Base-by-base conservation (phyloP, 2,888 invertebrate species). In the Melanotus villosus region DNA sequence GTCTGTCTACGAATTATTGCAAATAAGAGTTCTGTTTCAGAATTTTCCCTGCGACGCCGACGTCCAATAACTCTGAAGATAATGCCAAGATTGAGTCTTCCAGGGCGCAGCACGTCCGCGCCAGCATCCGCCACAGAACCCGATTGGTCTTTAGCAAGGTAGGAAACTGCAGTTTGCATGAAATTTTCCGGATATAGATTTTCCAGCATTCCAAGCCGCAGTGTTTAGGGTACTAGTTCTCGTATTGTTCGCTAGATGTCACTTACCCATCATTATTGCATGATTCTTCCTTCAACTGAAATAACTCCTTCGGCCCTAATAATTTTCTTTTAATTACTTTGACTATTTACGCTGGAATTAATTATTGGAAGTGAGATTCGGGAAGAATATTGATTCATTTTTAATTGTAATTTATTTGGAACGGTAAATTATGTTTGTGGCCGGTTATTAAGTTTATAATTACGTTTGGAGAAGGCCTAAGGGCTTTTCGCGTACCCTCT, bases 51-150 rank as follows among this genome's bases (percentile, higher is more conserved):
- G 38, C 84, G 87, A 50, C 81, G 86, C 50, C 81, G 87, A 58
- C 84, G 87, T 52, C 87, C 87, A 52, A 86, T 87, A 77, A 87
- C 87, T 23, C 75, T 87, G 72, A 82, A 84, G 58, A 87, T 87
- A 69, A 86, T 87, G 77, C 87, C 87, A 4, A 82, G 87, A 41
- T 78, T 87, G 72, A 86, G 85, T 76, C 80, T 87, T 38, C 87
- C 87, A 1, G 85, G 84, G 71, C 81, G 86, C 75, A 87, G 81
- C 73, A 82, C 82, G 10, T 82, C 82, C 52, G 82, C 82, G 65
- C 87, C 81, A 83, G 87, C 68, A 83, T 87, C 64, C 83, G 81
- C 81, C 12, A 78, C 80, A n/a, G 81, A 80, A 63, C 85, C 84
- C 26, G 87, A 87, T 70, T 87, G 87, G 87, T 84, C 86, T 34